A percentile compares a stretch with the other conserved stretches of the same genome.
These are phyloP conservation scores for Fringilla coelebs DNA, from an alignment of 2,797 vertebrate species.

Conservation along the genomic window DNA sequence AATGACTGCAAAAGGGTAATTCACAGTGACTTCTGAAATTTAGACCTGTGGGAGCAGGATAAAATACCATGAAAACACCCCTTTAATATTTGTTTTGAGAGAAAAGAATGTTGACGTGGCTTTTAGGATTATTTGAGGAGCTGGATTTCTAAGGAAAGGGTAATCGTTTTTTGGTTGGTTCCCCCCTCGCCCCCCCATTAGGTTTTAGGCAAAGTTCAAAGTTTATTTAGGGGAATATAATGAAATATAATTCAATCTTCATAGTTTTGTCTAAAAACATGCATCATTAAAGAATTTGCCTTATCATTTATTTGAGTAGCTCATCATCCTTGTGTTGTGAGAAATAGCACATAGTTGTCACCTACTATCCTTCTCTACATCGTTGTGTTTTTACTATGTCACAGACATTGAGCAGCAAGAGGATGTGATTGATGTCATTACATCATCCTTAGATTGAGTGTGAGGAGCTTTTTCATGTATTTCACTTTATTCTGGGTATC, in stretches of 20 bases:
- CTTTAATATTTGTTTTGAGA: background rate
- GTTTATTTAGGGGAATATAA: background rate
- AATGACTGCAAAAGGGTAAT: background rate
- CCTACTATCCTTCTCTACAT: background rate
- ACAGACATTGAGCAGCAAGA: background rate
- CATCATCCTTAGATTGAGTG: background rate
- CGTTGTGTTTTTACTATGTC: background rate
- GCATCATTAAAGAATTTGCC: background rate
- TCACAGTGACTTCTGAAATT: background rate
- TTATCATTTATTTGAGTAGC: background rate
- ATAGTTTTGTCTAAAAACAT: background rate
- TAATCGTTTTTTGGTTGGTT: background rate
- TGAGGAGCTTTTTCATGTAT: background rate
- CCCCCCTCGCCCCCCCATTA: rapidly evolving
- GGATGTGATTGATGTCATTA: background rate
- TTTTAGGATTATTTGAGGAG: background rate
- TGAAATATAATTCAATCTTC: background rate
- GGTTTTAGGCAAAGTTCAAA: background rate
- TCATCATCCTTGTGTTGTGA: background rate
- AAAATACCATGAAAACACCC: background rate
- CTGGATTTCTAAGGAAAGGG: background rate
- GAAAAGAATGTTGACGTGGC: background rate
- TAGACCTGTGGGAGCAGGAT: background rate
- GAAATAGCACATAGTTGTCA: background rate
- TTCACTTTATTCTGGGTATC: background rate